phyloP scores from a whole-genome alignment of 1,140 invertebrate species.

The Cydia fagiglandana region DNA sequence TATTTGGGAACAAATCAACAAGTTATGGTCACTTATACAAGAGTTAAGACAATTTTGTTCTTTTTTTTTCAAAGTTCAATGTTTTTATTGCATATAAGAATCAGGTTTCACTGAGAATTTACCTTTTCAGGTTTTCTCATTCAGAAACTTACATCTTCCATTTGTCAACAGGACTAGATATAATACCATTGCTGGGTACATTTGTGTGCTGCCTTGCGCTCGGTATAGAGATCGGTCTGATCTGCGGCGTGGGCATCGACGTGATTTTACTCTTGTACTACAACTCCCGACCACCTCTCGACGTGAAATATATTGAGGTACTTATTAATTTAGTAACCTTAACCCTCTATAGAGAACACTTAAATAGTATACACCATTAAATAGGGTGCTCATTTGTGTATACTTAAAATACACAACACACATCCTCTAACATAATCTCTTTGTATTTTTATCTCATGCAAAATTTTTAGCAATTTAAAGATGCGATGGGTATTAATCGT shows the following conservation, averaged over 20 bases:
- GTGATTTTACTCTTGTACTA: conserved; percentile 89
- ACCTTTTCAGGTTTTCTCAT: no score
- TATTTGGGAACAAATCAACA: no score
- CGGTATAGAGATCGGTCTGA: conserved; percentile 90
- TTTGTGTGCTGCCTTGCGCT: conserved; percentile 86
- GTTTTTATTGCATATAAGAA: no score
- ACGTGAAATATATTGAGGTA: conserved; percentile 72
- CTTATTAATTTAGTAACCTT: conserved; percentile 33
- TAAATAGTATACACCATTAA: no score
- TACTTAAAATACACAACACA: no score
- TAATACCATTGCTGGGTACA: conserved; percentile 86
- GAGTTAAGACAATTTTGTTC: no score
- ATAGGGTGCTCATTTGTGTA: no score
- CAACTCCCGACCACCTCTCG: conserved; percentile 86
- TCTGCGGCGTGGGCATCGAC: conserved; percentile 89
- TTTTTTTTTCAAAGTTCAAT: no score
- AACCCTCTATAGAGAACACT: neutral
- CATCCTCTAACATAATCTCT: neutral
- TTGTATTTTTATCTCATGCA: neutral
- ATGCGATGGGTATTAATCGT: no score
- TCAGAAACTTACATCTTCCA: neutral
- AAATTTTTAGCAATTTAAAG: no score
- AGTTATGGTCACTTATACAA: no score
- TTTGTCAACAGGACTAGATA: conserved; percentile 84
- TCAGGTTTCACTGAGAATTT: no score